Conservation (phyloP, 2,888 invertebrate genomes). For the Germaria angustata region DNA sequence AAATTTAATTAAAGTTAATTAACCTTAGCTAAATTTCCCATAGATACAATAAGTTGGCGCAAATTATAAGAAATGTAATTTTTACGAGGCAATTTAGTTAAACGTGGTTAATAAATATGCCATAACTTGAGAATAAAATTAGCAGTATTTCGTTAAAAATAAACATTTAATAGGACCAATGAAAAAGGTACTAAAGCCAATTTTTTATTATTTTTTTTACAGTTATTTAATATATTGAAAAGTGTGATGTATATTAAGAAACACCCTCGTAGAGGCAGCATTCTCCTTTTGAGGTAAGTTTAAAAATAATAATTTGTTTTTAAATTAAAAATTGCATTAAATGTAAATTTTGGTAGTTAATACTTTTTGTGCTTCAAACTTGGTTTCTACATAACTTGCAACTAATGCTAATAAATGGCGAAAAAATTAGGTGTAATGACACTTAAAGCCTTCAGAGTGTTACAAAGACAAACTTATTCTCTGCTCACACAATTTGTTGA, state of each 20-base stretch:
- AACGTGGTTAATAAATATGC: neutral
- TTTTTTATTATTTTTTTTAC: neutral
- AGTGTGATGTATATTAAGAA: neutral
- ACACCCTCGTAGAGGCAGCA: no score
- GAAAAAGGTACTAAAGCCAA: neutral
- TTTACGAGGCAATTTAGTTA: slow-evolving; percentile 19
- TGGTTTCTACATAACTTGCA: neutral
- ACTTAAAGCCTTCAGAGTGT: slow-evolving; percentile 24
- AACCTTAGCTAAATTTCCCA: slow-evolving; percentile 9
- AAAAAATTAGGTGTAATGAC: slow-evolving; percentile 42
- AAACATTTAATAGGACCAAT: neutral
- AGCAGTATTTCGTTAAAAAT: neutral
- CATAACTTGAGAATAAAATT: neutral
- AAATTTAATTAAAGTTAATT: slow-evolving; percentile 52
- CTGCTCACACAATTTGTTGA: neutral
- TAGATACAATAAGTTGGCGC: slow-evolving; percentile 23
- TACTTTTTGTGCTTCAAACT: neutral
- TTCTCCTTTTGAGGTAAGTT: neutral
- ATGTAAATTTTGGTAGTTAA: neutral
- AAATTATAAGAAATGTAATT: slow-evolving; percentile 40
- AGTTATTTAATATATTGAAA: neutral
- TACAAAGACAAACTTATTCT: neutral
- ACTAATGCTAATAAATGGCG: slow-evolving; percentile 52
- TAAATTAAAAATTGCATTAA: no score
- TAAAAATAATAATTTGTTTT: neutral